Base-by-base conservation (phyloP, 2,113 vertebrate species). In the Cyprinodon brontotheroides region DNA sequence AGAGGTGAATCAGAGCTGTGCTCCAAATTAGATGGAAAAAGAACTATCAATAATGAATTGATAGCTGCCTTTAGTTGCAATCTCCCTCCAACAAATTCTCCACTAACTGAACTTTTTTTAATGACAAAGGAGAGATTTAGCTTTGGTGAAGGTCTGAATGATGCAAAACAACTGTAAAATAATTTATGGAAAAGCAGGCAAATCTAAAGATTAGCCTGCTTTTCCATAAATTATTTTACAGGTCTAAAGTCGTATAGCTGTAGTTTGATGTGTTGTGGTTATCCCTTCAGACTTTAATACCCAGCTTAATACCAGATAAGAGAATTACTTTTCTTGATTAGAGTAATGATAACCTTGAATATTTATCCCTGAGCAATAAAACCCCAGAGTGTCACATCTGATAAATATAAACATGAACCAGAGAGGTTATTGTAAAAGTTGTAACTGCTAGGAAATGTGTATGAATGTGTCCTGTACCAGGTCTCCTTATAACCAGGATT, bases 31-130 rank as follows among this genome's bases (percentile, higher is more conserved):
- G 3, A 84, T 78, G 67, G 77, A 43, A 75, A 68, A 36, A 68
- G 68, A 47, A 45, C 45, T 62, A 47, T 68, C 78, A 59, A 82
- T 80, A 76, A 78, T 77, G 70, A 72, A 71, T 83, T 67, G 39
- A 41, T 38, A 47, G 50, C 17, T 67, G 43, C 17, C 73, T 81
- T 39, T 72, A 75, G 37, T 74, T 67, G 45, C 53, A 75, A 47
- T 7, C 39, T 36, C 79, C 47, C 70, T 81, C 50, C 57, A 65
- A 74, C 76, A 70, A 48, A 65, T 53, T 45, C 17, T 61, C 41
- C 69, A 71, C 78, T 36, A 45, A 40, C 77, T 65, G 76, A 47
- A 74, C 67, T 50, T 48, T 38, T 29, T 53, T 10, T 8, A 6
- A n/a, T 1, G 17, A 20, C 2, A n/a, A 6, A 63, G 41, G 53